Evolutionary conservation across 2,113 vertebrate species (phyloP).

Genomic region (Abramis brama): DNA sequence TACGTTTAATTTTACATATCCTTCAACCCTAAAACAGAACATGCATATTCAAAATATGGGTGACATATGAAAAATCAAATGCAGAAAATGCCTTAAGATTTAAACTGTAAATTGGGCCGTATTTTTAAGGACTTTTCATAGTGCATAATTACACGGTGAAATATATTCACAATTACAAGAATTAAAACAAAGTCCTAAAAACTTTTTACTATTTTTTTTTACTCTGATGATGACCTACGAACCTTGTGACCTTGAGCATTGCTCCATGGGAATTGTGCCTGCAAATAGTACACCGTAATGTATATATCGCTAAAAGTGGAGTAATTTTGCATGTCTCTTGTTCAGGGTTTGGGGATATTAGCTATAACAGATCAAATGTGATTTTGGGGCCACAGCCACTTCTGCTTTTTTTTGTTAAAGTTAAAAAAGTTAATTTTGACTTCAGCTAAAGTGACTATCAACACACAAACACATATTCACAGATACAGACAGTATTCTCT

Average conservation of each 20-base stretch:
- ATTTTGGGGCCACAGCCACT: background rate
- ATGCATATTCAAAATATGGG: background rate
- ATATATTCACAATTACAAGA: background rate
- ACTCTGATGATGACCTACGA: background rate
- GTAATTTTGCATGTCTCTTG: background rate
- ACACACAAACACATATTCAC: background rate
- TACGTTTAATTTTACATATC: background rate
- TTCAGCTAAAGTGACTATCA: background rate
- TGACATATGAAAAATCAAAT: background rate
- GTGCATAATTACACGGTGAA: background rate
- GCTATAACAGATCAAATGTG: background rate
- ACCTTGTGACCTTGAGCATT: background rate
- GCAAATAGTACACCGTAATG: background rate
- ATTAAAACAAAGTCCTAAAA: background rate
- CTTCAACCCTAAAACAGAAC: background rate
- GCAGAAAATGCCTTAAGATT: background rate
- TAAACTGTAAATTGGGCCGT: background rate
- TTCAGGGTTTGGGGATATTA: background rate
- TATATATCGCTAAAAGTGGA: no score
- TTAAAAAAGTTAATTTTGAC: background rate
- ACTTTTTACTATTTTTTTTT: background rate
- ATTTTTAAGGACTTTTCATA: background rate
- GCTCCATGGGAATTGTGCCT: background rate
- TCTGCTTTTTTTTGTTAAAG: background rate
- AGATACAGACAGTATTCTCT: background rate